These are phyloP conservation scores for Actinia equina DNA, from an alignment of 64 coral and sea anemone genomes.

Conservation along the genomic window DNA sequence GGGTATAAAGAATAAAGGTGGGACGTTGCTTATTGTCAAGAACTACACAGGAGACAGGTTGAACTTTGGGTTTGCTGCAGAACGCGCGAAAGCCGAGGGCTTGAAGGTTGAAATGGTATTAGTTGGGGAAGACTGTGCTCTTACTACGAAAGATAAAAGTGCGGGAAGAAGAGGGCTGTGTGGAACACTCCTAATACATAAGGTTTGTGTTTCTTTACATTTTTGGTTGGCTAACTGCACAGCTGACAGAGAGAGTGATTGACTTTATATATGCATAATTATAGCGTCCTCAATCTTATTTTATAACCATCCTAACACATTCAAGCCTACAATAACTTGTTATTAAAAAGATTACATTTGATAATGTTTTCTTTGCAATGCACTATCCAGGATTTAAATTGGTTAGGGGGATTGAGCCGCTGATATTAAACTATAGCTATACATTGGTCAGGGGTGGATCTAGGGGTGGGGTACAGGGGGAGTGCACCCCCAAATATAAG, in stretches of 20 bases:
- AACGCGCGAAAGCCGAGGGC: slow-evolving; percentile 80
- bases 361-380: too few species aligned
- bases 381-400: too few species aligned
- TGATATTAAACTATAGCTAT: too few species aligned
- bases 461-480: too few species aligned
- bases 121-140: slow-evolving; percentile 91
- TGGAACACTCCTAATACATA: slow-evolving; percentile 92
- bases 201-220: slow-evolving; percentile 41
- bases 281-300: too few species aligned
- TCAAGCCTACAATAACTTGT: too few species aligned
- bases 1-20: slow-evolving; percentile 51
- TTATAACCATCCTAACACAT: too few species aligned
- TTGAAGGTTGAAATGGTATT: slow-evolving; percentile 87
- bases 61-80: slow-evolving; percentile 90
- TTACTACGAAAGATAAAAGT: slow-evolving; percentile 87
- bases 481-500: too few species aligned
- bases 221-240: background rate
- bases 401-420: too few species aligned
- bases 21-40: slow-evolving; percentile 88
- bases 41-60: slow-evolving; percentile 96
- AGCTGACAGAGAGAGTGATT: background rate
- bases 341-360: too few species aligned
- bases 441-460: too few species aligned
- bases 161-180: slow-evolving; percentile 90
- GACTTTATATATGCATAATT: too few species aligned